Percentiles rank a stretch among this genome's conserved stretches.
phyloP scores from a whole-genome alignment of 2,888 invertebrate species.

The Periphyllus acericola region DNA sequence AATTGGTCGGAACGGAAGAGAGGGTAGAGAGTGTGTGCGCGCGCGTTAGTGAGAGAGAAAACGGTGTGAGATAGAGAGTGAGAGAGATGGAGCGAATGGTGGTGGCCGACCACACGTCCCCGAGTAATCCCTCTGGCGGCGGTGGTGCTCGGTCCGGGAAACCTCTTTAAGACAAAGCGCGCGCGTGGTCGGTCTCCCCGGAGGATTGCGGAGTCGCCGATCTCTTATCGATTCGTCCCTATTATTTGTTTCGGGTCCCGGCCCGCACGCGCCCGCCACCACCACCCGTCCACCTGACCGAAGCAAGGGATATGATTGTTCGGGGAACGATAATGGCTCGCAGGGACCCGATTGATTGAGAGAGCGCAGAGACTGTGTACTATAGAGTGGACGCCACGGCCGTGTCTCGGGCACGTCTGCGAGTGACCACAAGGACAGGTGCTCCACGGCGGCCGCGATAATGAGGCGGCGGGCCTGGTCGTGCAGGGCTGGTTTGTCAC shows the following conservation, averaged over 20 bases:
- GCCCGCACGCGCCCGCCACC: background rate
- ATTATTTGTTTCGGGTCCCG: conserved; percentile 54
- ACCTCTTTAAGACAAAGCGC: conserved; percentile 61
- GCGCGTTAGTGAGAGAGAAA: background rate
- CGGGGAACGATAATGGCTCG: conserved; percentile 59
- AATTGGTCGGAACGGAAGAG: conserved; percentile 57
- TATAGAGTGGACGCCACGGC: background rate
- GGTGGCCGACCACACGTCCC: conserved; percentile 50
- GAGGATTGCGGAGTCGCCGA: conserved; percentile 54
- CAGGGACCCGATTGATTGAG: conserved; percentile 45
- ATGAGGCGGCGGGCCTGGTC: conserved; percentile 27
- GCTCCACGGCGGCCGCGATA: conserved; percentile 22
- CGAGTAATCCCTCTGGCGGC: conserved; percentile 53
- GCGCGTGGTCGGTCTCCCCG: conserved; percentile 39
- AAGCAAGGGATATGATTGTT: conserved; percentile 51
- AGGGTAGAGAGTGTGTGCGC: background rate
- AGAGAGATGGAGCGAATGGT: background rate
- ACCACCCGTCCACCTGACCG: background rate
- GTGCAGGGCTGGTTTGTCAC: conserved; percentile 14
- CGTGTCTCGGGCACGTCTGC: conserved; percentile 25
- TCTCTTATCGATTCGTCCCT: conserved; percentile 62
- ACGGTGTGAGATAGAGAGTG: background rate
- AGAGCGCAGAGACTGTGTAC: background rate
- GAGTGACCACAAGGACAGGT: conserved; percentile 33
- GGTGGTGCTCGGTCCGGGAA: conserved; percentile 25